These are phyloP conservation scores for Odocoileus virginianus DNA, from an alignment of 2,113 vertebrate genomes.

Conservation along the genomic window DNA sequence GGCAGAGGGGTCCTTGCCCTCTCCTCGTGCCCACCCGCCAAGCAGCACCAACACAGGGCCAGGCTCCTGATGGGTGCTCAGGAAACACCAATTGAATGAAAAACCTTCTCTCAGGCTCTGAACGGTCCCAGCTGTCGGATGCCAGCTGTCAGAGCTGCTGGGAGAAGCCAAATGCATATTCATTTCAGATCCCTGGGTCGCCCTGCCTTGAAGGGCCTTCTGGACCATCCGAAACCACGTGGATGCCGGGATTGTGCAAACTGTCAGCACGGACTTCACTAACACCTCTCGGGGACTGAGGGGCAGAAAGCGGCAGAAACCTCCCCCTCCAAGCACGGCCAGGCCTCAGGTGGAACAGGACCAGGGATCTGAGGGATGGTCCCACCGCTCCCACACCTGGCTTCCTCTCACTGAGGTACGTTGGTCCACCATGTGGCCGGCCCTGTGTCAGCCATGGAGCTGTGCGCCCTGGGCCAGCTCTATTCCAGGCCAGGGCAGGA, in stretches of 20 bases:
- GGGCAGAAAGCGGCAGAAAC: neutral
- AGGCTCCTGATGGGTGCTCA: slow-evolving; percentile 57
- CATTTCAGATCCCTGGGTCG: slow-evolving; percentile 25
- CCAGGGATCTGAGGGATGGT: no score
- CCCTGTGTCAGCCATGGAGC: neutral
- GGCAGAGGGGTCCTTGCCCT: neutral
- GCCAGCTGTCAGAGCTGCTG: slow-evolving; percentile 61
- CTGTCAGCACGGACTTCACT: neutral
- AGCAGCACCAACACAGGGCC: slow-evolving; percentile 26
- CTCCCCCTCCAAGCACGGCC: neutral
- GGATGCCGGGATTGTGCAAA: neutral
- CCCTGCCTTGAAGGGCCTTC: slow-evolving; percentile 21
- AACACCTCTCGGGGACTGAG: neutral
- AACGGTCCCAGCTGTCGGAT: slow-evolving; percentile 57
- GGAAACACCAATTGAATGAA: slow-evolving; percentile 62
- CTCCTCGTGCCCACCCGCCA: slow-evolving; percentile 38
- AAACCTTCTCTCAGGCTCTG: slow-evolving; percentile 55
- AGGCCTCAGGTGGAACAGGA: neutral
- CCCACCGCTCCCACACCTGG: neutral
- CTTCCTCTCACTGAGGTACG: neutral
- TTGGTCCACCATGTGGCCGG: neutral
- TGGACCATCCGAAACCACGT: neutral
- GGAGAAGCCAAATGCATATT: slow-evolving; percentile 54
- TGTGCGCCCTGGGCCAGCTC: neutral
- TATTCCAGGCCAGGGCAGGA: neutral